Evolutionary conservation across 2,113 vertebrate genomes (phyloP).

Genomic region (Embiotoca jacksoni): DNA sequence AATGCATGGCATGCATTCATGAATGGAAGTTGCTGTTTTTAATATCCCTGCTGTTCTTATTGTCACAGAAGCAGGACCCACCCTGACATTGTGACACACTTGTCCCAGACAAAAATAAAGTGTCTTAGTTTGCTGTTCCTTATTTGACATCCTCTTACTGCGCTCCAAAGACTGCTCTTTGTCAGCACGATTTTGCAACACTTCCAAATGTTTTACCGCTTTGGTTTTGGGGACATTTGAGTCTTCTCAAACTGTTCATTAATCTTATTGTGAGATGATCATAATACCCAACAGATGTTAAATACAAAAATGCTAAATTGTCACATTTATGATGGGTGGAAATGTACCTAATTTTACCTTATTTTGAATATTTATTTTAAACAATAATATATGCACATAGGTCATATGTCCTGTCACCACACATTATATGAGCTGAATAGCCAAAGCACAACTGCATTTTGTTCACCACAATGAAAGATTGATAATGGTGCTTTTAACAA

Average conservation of each 20-base stretch:
- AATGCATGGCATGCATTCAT: neutral
- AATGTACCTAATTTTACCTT: neutral
- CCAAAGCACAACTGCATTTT: constrained; percentile 10
- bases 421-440: neutral
- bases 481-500: constrained; percentile 37
- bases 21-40: neutral
- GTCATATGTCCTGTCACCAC: neutral
- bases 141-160: constrained; percentile 83
- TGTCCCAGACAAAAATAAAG: constrained; percentile 78
- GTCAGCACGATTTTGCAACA: constrained; percentile 72
- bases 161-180: constrained; percentile 49
- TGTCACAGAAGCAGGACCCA: constrained; percentile 27
- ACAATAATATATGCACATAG: neutral
- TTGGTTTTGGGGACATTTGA: constrained; percentile 17
- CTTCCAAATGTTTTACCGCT: constrained; percentile 38
- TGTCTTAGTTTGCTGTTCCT: constrained; percentile 76
- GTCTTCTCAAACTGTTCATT: neutral
- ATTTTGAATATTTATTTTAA: neutral
- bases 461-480: constrained; percentile 43
- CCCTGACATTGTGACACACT: constrained; percentile 75
- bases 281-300: neutral
- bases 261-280: constrained; percentile 3
- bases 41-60: constrained; percentile 36
- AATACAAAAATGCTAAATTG: neutral
- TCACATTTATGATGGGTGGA: neutral